These are phyloP conservation scores for Moxostoma hubbsi DNA, from an alignment of 2,797 vertebrate species.

Conservation along the genomic window DNA sequence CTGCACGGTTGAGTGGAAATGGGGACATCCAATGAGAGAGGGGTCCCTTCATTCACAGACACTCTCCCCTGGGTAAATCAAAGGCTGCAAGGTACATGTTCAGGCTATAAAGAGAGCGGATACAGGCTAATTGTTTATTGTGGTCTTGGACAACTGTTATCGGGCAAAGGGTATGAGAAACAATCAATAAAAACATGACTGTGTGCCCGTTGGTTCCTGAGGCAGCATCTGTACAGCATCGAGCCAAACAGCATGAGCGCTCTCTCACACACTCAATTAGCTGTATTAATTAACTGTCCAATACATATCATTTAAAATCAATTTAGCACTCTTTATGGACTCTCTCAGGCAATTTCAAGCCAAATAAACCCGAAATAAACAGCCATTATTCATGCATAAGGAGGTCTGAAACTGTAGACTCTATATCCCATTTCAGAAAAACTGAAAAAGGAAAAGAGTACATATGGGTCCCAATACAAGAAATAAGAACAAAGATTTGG, in stretches of 20 bases:
- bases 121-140: constrained; percentile 66
- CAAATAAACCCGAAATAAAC: constrained; percentile 72
- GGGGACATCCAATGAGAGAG: neutral
- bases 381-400: constrained; percentile 74
- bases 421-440: neutral
- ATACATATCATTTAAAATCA: constrained; percentile 75
- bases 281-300: constrained; percentile 77
- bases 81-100: constrained; percentile 63
- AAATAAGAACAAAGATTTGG: neutral
- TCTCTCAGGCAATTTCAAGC: constrained; percentile 68
- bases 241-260: constrained; percentile 67
- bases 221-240: constrained; percentile 62
- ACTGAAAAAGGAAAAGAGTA: neutral
- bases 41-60: constrained; percentile 54
- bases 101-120: constrained; percentile 62
- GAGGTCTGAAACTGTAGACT: constrained; percentile 58
- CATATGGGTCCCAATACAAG: neutral
- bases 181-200: constrained; percentile 73
- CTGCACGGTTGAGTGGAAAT: constrained; percentile 2
- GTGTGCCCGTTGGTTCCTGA: constrained; percentile 55
- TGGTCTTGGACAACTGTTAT: constrained; percentile 58
- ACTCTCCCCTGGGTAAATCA: constrained; percentile 65
- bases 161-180: constrained; percentile 55
- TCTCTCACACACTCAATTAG: constrained; percentile 79
- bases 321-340: constrained; percentile 68